Evolutionary conservation across 2,113 vertebrate species (phyloP).

Genomic region (Zosterops hypoxanthus): DNA sequence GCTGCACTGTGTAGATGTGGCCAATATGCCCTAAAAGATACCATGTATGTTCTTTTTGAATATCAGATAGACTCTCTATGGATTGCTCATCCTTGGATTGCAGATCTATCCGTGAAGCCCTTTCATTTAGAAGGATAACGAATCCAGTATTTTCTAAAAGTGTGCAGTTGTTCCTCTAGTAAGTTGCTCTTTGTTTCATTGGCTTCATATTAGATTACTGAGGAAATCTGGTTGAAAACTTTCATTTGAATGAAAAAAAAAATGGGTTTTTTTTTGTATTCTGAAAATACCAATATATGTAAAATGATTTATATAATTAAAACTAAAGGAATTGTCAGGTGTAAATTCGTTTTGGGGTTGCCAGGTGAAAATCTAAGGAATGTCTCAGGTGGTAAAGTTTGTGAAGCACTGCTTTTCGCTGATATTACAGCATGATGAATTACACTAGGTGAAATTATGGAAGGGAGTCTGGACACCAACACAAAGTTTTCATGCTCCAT

Average conservation of each 20-base stretch:
- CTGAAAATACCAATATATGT: neutral
- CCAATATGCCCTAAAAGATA: neutral
- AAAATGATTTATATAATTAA: neutral
- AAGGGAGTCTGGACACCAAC: neutral
- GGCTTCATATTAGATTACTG: neutral
- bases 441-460: neutral
- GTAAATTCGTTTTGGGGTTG: neutral
- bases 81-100: neutral
- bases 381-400: neutral
- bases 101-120: neutral
- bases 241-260: neutral
- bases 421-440: neutral
- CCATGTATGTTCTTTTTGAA: neutral
- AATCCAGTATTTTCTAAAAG: neutral
- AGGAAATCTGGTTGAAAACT: neutral
- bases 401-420: neutral
- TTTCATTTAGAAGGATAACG: neutral
- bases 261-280: neutral
- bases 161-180: neutral
- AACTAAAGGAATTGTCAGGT: neutral
- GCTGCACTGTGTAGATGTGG: neutral
- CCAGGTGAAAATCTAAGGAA: neutral
- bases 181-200: neutral
- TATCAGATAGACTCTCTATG: neutral
- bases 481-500: neutral